Evolutionary conservation across 2,888 invertebrate species (phyloP), one percentile per base, ranked within the genome.

Genomic region (Sipha maydis): DNA sequence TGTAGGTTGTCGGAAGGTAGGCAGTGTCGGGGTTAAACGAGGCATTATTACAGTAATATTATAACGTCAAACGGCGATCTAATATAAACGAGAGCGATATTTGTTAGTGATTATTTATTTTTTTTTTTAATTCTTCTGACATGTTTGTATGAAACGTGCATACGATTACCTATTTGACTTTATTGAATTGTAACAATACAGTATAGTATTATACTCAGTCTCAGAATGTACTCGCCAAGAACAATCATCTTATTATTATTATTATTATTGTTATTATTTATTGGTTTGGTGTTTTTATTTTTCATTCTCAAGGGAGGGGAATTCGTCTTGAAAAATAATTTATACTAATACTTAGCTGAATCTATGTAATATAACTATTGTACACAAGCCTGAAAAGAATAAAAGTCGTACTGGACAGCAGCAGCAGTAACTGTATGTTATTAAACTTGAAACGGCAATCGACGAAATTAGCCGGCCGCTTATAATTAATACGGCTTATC

Each of bases 41-140:
- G 41, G 9, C 41, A 19, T 69, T 71, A 73, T 73, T 34, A 25
- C 25, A 61, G 31, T 5, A 38, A 34, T 19, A 73, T 71, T 28
- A 7, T 25, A 25, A 69, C 69, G 69, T 14, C n/a, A 28, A 21
- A 28, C n/a, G 11, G n/a, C n/a, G 25, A 69, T n/a, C 69, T 1
- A n/a, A 69, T 69, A 25, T 25, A 80, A 67, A 67, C 61, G n/a
- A n/a, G n/a, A 80, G 38, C n/a, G 80, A 80, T n/a, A 19, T 80
- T 80, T 38, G 79, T 80, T 38, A 9, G 61, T 38, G 11, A 56
- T 14, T 78, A 19, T 56, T 21, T 8, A n/a, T 69, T 69, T 28
- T 69, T 69, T 69, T 28, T 25, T 61, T 61, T 0, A 61, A 25
- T 25, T 61, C 25, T 8, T 7, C 8, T 11, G 28, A 25, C 11